Base-by-base conservation (phyloP, 2,888 invertebrate species). In the Drosophila pseudotakahashii region DNA sequence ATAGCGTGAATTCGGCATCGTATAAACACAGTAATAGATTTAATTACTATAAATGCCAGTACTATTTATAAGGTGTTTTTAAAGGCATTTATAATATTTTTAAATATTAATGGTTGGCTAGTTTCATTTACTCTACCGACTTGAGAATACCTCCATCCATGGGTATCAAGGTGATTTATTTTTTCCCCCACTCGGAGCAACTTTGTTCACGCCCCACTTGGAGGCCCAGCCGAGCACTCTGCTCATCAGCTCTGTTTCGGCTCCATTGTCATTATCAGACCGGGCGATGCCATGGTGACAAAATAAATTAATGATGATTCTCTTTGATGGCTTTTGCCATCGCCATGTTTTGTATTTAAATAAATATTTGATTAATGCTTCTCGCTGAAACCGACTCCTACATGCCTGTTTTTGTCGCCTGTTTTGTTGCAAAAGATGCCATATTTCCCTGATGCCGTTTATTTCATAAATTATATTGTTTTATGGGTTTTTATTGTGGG, bases 291-390 rank as follows among this genome's bases (percentile, higher is more conserved):
- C 68, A 67, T 81, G 73, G 74, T 72, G 83, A 82, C 86, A 80
- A 74, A 73, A 57, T 79, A 79, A 73, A 84, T 84, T 82, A 84
- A 88, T 88, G 86, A 83, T 83, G 75, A 70, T 62, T 50, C 71
- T 45, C 66, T 66, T 78, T 73, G 75, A 75, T 58, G 61, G 59
- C 67, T 51, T 59, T 74, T 63, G 64, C 45, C 61, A 42, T 54
- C 48, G 53, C 23, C 64, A 42, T 67, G 55, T 72, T 76, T 73
- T 58, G 73, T 58, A 80, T 88, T 88, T 80, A 81, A 83, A 80
- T 82, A 80, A 80, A 80, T 85, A 82, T 85, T 88, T 83, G 86
- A 84, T 84, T 88, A 85, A 88, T 84, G 88, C 77, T 64, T 39
- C 19, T 26, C 10, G 39, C 23, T 37, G 45, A 58, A 59, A 54